Evolutionary conservation across 1,140 invertebrate species (phyloP).

Genomic region (Chironomus striatipennis): DNA sequence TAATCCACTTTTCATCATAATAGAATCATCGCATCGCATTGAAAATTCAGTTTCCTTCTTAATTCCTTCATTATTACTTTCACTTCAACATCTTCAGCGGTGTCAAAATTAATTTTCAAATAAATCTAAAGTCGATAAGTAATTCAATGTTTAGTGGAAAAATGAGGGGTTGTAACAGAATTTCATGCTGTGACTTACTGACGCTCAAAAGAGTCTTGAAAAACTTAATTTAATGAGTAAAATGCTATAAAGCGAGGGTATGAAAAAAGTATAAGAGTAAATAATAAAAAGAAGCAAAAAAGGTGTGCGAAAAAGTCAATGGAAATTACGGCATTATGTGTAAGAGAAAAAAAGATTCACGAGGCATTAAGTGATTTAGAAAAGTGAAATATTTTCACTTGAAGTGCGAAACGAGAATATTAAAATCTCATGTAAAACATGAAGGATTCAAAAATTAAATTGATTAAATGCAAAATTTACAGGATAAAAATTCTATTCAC

Average conservation of each 20-base stretch:
- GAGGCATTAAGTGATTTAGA: background rate
- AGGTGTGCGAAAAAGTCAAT: too few relatives aligned
- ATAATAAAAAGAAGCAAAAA: too few relatives aligned
- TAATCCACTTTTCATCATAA: conserved; percentile 18
- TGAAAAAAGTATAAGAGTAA: too few relatives aligned
- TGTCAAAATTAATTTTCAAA: conserved; percentile 22
- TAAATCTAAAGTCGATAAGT: conserved; percentile 14
- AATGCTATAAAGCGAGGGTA: too few relatives aligned
- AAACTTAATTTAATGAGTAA: background rate
- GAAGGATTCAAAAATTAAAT: background rate
- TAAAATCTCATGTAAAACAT: background rate
- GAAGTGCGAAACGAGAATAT: background rate
- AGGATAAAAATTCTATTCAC: background rate
- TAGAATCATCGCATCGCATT: background rate
- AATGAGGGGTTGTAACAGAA: background rate
- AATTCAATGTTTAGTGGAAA: background rate
- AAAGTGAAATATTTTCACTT: background rate
- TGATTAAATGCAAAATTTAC: background rate
- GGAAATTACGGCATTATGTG: too few relatives aligned
- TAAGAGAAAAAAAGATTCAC: background rate
- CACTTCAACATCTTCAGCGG: background rate
- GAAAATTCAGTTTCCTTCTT: background rate
- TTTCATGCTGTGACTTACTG: background rate
- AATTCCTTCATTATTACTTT: background rate
- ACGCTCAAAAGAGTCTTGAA: background rate